Evolutionary conservation across 2,888 invertebrate species (phyloP), one percentile per base, ranked within the genome.

Genomic region (Cryptocheilus praepositus): DNA sequence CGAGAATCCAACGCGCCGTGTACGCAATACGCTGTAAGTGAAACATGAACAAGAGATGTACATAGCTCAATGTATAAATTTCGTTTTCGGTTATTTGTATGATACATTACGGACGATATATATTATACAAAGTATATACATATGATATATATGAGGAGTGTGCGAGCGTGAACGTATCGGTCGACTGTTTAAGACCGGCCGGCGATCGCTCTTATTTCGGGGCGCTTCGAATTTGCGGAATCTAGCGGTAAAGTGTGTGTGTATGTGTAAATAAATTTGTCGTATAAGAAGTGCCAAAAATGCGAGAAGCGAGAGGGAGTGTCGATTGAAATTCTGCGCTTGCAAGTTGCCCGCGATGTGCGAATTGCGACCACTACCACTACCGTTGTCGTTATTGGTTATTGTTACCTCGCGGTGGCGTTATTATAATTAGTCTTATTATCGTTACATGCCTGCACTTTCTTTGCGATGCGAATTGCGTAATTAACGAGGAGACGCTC

Each of bases 41-140:
- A 64, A 43, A 8, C n/a, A 21, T 52, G 52, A 22, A 44, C 19
- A 8, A 52, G 54, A 60, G 53, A 16, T 86, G 86, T 86, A 86
- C 75, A 86, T 86, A 86, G 81, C 77, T 86, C 75, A 78, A 81
- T 86, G 86, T 85, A 85, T 81, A 86, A 86, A 84, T 67, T 77
- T 81, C 70, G 66, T 81, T 83, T 36, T 81, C 52, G 70, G 63
- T 83, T 77, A 73, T 67, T 68, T 85, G 85, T 85, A 85, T 80
- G 82, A 76, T 36, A 77, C 64, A 79, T 81, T 80, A 74, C 78
- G 62, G 13, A 61, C 36, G 22, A 45, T 45, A 62, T 60, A 46
- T 19, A 61, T 46, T 36, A 60, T 21, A 36, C 55, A 49, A 21
- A 46, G 28, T 36, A 36, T 36, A 28, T 52, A 21, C 22, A 52